phyloP scores from a whole-genome alignment of 2,888 invertebrate genomes.

The Gerosis bhagava region DNA sequence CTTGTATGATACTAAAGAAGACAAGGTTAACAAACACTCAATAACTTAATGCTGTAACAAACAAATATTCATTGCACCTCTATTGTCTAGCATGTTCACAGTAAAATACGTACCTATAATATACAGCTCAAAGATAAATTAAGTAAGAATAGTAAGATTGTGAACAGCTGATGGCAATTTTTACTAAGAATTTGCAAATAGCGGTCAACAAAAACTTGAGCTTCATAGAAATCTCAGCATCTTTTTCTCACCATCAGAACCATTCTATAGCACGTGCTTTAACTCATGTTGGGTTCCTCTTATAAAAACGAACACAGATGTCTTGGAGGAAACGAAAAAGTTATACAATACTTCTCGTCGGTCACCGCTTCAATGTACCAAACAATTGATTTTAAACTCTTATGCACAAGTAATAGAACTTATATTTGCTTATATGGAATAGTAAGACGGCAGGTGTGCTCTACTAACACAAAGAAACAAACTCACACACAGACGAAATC shows the following conservation, averaged over 20 bases:
- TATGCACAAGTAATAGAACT: conserved; percentile 8
- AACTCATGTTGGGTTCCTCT: conserved; percentile 37
- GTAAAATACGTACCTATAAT: too few relatives aligned
- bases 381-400: conserved; percentile 45
- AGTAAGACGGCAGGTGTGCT: conserved; percentile 42
- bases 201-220: neutral
- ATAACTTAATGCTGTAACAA: too few relatives aligned
- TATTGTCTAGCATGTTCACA: too few relatives aligned
- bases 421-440: neutral
- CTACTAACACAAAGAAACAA: conserved; percentile 40
- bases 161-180: neutral
- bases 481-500: conserved; percentile 38
- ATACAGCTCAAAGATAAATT: too few relatives aligned
- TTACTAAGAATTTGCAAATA: conserved; percentile 5
- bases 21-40: too few relatives aligned
- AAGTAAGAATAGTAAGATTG: too few relatives aligned
- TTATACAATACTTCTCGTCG: conserved; percentile 43
- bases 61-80: too few relatives aligned
- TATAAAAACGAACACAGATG: conserved; percentile 60
- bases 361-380: conserved; percentile 48
- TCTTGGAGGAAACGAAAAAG: conserved; percentile 50
- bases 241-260: conserved; percentile 13
- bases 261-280: conserved; percentile 57
- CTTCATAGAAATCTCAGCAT: neutral
- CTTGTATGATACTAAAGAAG: too few relatives aligned